Evolutionary conservation across 2,113 vertebrate genomes (phyloP), one percentile per base, ranked within the genome.

Genomic region (Caloenas nicobarica): DNA sequence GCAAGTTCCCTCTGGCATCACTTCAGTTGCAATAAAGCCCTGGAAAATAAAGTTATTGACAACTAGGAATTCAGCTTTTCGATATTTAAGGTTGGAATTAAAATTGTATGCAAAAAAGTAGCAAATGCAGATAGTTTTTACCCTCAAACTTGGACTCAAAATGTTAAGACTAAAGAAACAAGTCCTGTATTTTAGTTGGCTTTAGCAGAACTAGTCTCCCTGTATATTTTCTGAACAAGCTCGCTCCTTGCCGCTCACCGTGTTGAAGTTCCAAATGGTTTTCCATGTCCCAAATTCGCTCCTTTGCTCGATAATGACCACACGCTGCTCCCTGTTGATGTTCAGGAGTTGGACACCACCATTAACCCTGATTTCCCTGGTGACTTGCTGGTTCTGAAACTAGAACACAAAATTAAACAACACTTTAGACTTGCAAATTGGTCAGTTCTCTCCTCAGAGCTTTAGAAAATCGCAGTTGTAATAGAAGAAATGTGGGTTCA

Each of bases 1-100:
- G 87, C 98, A 98, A 6, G 13, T 4, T 80, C 87, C 95, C 48
- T 96, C 92, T 26, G 54, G 17, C n/a, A 91, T 38, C 62, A 97
- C 5, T 89, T 85, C 95, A 77, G 33, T 95, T 44, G 96, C 98
- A 54, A 96, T 73, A 6, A 94, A 90, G 13, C 96, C 95, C 98
- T 98, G 91, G 62, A 79, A 94, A 91, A 91, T 40, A 86, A 96
- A 88, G 65, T 7, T 6, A 56, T 21, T 17, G 29, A 31, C 10
- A 46, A 5, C 11, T 4, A 61, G 36, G 18, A 26, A 24, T 70
- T 73, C 48, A 86, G 21, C 33, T 61, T 48, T 68, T 31, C 42
- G 69, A 3, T 54, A 26, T 22, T 9, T 60, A 34, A 33, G 25
- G 29, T 0, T 23, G n/a, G 24, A 29, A 36, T 68, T 13, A 42